Evolutionary conservation across 2,113 vertebrate genomes (phyloP), one percentile per base, ranked within the genome.

Genomic region (Apeltes quadracus): DNA sequence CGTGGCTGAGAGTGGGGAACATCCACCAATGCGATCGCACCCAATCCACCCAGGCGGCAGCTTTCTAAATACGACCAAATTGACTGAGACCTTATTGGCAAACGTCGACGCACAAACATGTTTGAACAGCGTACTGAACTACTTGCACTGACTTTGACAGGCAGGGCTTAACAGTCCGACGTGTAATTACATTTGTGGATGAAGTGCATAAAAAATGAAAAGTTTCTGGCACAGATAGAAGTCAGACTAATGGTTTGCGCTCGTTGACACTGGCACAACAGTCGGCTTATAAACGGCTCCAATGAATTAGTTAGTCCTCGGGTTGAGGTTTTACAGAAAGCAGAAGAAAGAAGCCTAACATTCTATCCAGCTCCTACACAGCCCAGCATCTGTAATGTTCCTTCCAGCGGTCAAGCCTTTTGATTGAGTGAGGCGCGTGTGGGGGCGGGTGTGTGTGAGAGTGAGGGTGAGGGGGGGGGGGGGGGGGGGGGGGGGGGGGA

Each of bases 381-480:
- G 65, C 66, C 48, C 71, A 58, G 70, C 64, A 73, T 89, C 87
- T 89, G 88, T 91, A 87, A 91, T 91, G 89, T 91, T 84, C 84
- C 71, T 88, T 91, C 72, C 83, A 85, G 84, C 79, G 86, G 87
- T 90, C 88, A 82, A 87, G 77, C 78, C 69, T 79, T 87, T 76
- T 85, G 72, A 84, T 87, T 85, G 68, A 77, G 74, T 69, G 75
- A 82, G 51, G 72, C 63, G 29, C 5, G 29, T 29, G 69, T 27
- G 50, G 11, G 55, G 1, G 57, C 2, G 8, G 29, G 39, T n/a
- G n/a, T n/a, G n/a, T n/a, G n/a, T n/a, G n/a, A n/a, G n/a, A n/a
- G n/a, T n/a, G n/a, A n/a, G n/a, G n/a, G n/a, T n/a, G n/a, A 15
- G 50, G 32, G 57, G 43, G 55, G 43, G 50, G 41, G 13, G 48